Evolutionary conservation across 2,888 invertebrate species (phyloP).

Genomic region (Agrotis segetum): DNA sequence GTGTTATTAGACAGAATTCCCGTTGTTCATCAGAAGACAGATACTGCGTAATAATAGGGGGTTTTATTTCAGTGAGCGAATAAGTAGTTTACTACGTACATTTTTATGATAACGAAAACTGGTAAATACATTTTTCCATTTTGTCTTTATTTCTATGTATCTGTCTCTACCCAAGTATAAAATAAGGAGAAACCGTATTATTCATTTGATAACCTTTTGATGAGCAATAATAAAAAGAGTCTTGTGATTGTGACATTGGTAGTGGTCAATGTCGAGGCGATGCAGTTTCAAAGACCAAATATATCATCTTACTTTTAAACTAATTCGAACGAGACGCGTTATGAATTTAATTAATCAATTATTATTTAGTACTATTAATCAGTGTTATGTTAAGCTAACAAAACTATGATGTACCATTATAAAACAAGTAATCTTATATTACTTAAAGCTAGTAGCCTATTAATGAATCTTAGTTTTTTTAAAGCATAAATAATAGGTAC

Average conservation of each 20-base stretch:
- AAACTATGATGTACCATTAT: neutral
- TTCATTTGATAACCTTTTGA: slow-evolving; percentile 50
- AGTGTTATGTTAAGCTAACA: neutral
- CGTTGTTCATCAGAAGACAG: slow-evolving; percentile 28
- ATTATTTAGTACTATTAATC: slow-evolving; percentile 1
- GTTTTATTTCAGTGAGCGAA: slow-evolving; percentile 5
- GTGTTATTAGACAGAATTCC: slow-evolving; percentile 47
- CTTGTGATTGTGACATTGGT: slow-evolving; percentile 41
- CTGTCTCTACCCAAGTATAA: neutral
- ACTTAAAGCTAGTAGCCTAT: neutral
- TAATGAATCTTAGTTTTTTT: neutral
- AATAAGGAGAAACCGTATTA: slow-evolving; percentile 31
- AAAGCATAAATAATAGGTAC: neutral
- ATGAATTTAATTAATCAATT: neutral
- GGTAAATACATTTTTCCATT: slow-evolving; percentile 11
- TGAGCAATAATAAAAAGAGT: slow-evolving; percentile 41
- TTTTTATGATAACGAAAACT: slow-evolving; percentile 7
- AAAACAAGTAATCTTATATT: neutral
- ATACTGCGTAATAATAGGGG: slow-evolving; percentile 17
- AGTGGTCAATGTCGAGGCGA: slow-evolving; percentile 43
- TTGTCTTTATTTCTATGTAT: slow-evolving; percentile 29
- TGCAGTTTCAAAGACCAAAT: slow-evolving; percentile 29
- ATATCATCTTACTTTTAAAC: neutral
- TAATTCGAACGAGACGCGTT: neutral
- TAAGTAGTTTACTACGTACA: neutral